A percentile compares a stretch with the other conserved stretches of the same genome.
phyloP scores from a whole-genome alignment of 1,140 invertebrate species.

The Ceratina calcarata region DNA sequence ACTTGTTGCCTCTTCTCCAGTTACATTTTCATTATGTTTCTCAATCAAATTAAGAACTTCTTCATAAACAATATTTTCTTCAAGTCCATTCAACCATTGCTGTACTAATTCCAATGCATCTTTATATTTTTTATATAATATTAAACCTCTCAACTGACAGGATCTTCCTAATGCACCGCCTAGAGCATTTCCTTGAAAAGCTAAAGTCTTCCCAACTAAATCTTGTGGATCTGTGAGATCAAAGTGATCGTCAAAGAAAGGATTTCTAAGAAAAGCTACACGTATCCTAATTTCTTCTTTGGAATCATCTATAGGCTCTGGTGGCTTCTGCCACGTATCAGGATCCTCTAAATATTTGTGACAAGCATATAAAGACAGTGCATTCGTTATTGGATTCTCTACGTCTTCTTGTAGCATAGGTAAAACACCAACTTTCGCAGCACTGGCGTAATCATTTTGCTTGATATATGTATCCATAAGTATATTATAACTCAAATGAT shows the following conservation, averaged over 20 bases:
- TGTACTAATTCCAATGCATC: constrained; percentile 79
- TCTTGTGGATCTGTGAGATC: constrained; percentile 86
- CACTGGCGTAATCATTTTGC: constrained; percentile 85
- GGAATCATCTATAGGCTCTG: constrained; percentile 74
- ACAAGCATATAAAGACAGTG: constrained; percentile 88
- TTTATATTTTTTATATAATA: constrained; percentile 86
- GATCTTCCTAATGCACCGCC: constrained; percentile 83
- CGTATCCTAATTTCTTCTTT: constrained; percentile 88
- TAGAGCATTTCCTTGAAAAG: constrained; percentile 81
- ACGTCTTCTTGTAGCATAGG: constrained; percentile 95
- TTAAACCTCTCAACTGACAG: constrained; percentile 85
- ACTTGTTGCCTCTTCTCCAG: constrained; percentile 70
- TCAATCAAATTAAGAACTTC: constrained; percentile 77
- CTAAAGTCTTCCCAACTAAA: constrained; percentile 90
- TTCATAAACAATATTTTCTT: constrained; percentile 73
- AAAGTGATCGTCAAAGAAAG: constrained; percentile 93
- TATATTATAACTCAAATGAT: constrained; percentile 89
- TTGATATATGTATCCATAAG: constrained; percentile 91
- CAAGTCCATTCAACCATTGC: constrained; percentile 63
- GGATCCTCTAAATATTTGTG: constrained; percentile 86
- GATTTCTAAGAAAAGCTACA: constrained; percentile 89
- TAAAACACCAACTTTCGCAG: constrained; percentile 88
- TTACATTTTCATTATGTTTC: constrained; percentile 69
- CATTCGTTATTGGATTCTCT: constrained; percentile 85
- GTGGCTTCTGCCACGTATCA: constrained; percentile 79